A percentile compares a stretch with the other conserved stretches of the same genome.
These are phyloP conservation scores for Chaetophractus vellerosus DNA, from an alignment of 2,797 vertebrate genomes.

Conservation along the genomic window DNA sequence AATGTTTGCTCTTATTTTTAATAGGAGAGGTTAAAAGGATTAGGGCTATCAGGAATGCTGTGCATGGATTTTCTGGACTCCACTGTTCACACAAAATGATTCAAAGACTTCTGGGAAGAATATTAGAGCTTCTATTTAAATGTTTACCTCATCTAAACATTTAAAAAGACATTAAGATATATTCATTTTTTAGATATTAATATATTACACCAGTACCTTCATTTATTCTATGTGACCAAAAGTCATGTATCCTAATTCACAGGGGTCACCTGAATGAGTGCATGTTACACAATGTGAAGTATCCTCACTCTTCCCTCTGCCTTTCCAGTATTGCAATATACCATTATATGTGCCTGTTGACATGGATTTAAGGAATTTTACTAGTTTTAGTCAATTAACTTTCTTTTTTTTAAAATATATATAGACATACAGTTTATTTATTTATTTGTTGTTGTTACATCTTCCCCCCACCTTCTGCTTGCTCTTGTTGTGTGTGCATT, in stretches of 20 bases:
- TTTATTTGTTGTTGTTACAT: no score
- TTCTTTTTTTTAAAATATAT: no score
- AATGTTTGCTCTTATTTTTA: no score
- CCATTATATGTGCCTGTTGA: neutral
- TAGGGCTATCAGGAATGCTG: no score
- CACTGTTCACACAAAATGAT: no score
- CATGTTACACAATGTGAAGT: neutral
- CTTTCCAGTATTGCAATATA: neutral
- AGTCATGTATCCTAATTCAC: neutral
- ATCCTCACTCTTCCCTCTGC: neutral
- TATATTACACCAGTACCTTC: neutral
- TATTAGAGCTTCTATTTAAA: neutral
- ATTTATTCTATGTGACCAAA: neutral
- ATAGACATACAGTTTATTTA: no score
- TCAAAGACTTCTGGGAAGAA: neutral
- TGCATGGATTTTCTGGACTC: no score
- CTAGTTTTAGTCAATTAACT: slow-evolving; percentile 44
- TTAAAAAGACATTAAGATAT: neutral
- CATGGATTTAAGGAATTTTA: neutral
- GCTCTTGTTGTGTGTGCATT: no score
- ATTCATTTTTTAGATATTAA: neutral
- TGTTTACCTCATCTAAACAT: neutral
- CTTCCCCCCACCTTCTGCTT: no score
- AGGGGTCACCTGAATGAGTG: neutral
- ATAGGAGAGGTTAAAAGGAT: no score